phyloP scores from a whole-genome alignment of 1,140 invertebrate genomes.

The Zaprionus ghesquierei region DNA sequence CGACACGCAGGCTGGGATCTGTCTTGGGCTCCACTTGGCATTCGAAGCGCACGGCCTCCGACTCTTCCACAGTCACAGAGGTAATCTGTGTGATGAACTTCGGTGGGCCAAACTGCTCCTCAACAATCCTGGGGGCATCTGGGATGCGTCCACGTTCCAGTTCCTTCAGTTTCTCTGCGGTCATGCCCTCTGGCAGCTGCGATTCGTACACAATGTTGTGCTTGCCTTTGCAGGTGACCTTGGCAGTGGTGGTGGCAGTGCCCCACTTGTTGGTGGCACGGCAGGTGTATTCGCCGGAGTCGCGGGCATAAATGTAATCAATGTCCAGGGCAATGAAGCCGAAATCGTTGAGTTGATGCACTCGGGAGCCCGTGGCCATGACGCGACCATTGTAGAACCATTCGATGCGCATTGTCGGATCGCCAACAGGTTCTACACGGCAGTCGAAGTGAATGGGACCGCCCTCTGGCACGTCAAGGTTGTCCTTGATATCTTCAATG shows the following conservation, averaged over 20 bases:
- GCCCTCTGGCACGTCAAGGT: slow-evolving; percentile 92
- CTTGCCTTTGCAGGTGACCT: slow-evolving; percentile 92
- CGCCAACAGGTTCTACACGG: slow-evolving; percentile 92
- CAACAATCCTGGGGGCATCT: slow-evolving; percentile 88
- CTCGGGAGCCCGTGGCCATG: slow-evolving; percentile 93
- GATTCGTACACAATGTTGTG: slow-evolving; percentile 95
- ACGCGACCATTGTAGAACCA: slow-evolving; percentile 97
- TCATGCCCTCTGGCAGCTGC: slow-evolving; percentile 96
- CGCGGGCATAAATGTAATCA: slow-evolving; percentile 92
- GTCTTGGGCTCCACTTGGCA: slow-evolving; percentile 97
- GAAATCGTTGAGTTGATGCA: slow-evolving; percentile 96
- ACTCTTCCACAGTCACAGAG: slow-evolving; percentile 92
- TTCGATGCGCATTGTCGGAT: slow-evolving; percentile 94
- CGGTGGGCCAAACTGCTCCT: slow-evolving; percentile 86
- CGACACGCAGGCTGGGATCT: slow-evolving; percentile 94
- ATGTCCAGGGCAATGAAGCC: slow-evolving; percentile 95
- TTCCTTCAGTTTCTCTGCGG: slow-evolving; percentile 95
- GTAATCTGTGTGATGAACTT: slow-evolving; percentile 93
- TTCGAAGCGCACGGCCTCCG: slow-evolving; percentile 96
- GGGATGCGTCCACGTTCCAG: slow-evolving; percentile 92
- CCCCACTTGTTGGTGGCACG: slow-evolving; percentile 94
- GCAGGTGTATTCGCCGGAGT: slow-evolving; percentile 94
- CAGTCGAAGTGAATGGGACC: slow-evolving; percentile 96
- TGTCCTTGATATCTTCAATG: slow-evolving; percentile 92
- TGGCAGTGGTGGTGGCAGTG: slow-evolving; percentile 91